Evolutionary conservation across 2,888 invertebrate genomes (phyloP).

Genomic region (Rhopalosiphum nymphaeae): DNA sequence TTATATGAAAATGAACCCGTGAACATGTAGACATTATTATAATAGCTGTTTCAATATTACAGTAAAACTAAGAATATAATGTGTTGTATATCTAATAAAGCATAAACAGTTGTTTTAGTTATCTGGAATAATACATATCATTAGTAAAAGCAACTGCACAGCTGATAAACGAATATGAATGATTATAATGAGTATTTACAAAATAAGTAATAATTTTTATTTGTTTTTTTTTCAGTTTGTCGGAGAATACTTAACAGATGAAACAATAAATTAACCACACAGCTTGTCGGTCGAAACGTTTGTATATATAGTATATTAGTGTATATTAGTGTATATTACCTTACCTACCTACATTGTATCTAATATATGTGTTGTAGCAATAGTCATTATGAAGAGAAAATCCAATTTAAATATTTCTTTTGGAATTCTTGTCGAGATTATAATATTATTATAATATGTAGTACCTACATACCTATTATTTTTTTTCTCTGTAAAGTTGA

Average conservation of each 20-base stretch:
- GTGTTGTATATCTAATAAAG: background rate
- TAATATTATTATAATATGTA: background rate
- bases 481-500: slow-evolving; percentile 2
- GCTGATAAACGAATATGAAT: slow-evolving; percentile 27
- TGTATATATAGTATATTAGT: background rate
- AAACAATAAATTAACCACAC: slow-evolving; percentile 23
- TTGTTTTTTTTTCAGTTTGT: slow-evolving; percentile 6
- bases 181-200: slow-evolving; percentile 26
- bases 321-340: slow-evolving; percentile 1
- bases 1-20: background rate
- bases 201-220: slow-evolving; percentile 29
- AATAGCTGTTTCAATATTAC: slow-evolving; percentile 20
- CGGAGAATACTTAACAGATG: slow-evolving; percentile 27
- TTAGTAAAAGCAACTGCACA: slow-evolving; percentile 17
- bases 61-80: background rate
- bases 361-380: slow-evolving; percentile 9
- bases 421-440: slow-evolving; percentile 41
- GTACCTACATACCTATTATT: background rate
- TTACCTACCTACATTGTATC: background rate
- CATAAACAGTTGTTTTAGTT: slow-evolving; percentile 1
- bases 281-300: background rate
- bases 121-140: slow-evolving; percentile 48
- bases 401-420: slow-evolving; percentile 45
- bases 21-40: slow-evolving; percentile 13
- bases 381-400: slow-evolving; percentile 32